Percentiles rank a stretch among this genome's conserved stretches.
These are phyloP conservation scores for Brachyhypopomus occidentalis DNA, from an alignment of 2,113 vertebrate species.

Conservation along the genomic window DNA sequence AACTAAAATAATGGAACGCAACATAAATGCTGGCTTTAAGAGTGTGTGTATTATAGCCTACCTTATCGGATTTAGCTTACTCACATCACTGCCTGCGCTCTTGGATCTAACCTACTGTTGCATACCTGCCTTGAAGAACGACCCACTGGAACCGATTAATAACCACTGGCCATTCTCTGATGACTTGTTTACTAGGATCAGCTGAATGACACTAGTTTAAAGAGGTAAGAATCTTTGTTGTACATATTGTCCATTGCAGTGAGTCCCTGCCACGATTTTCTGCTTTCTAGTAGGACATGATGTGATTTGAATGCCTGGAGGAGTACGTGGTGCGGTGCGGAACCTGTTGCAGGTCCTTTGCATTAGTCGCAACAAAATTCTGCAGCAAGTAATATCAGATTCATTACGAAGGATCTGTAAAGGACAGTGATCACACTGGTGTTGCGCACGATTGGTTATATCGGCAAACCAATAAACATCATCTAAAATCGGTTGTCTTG, in stretches of 20 bases:
- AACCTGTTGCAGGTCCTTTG: slow-evolving; percentile 18
- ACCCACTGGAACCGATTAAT: not conserved
- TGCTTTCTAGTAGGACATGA: not conserved
- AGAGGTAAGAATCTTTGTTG: slow-evolving; percentile 19
- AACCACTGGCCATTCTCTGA: not conserved
- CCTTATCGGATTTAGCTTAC: not conserved
- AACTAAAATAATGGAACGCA: not conserved
- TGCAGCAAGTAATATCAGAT: not conserved
- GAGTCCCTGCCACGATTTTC: not conserved
- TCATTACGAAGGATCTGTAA: too few species aligned
- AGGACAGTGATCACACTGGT: too few species aligned
- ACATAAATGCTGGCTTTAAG: not conserved
- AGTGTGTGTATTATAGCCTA: not conserved
- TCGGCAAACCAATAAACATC: not conserved
- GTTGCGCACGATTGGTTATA: not conserved
- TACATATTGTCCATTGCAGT: not conserved
- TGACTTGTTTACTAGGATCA: not conserved
- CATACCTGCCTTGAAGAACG: not conserved
- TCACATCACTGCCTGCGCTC: not conserved
- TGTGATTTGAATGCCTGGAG: not conserved
- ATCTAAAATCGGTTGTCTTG: not conserved
- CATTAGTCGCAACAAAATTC: not conserved
- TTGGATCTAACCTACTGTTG: not conserved
- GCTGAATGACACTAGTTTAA: not conserved
- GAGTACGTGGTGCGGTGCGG: not conserved